These are phyloP conservation scores for Hoplostethus atlanticus DNA, from an alignment of 2,797 vertebrate species.

Conservation along the genomic window DNA sequence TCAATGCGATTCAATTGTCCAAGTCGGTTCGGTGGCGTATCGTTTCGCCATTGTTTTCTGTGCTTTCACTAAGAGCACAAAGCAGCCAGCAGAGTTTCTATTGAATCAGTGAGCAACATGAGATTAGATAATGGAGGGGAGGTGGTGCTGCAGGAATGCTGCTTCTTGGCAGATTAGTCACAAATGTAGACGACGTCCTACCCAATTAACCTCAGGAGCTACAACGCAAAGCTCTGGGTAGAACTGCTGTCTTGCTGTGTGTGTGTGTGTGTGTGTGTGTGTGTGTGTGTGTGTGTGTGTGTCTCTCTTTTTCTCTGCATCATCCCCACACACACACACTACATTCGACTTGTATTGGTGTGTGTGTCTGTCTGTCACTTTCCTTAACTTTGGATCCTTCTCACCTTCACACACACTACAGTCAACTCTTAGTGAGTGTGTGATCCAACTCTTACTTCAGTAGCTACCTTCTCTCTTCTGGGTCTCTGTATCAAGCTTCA, in stretches of 20 bases:
- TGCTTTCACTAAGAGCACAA: slow-evolving; percentile 23
- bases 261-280: background rate
- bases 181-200: slow-evolving; percentile 61
- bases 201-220: slow-evolving; percentile 67
- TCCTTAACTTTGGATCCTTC: background rate
- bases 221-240: slow-evolving; percentile 13
- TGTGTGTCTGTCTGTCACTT: background rate
- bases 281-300: background rate
- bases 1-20: slow-evolving; percentile 8
- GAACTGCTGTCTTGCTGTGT: slow-evolving; percentile 10
- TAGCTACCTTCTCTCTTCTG: background rate
- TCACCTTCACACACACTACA: background rate
- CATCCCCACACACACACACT: no score
- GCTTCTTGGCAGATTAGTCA: slow-evolving; percentile 58
- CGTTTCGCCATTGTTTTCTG: slow-evolving; percentile 44
- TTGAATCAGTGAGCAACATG: slow-evolving; percentile 58
- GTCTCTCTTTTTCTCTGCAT: slow-evolving; percentile 2
- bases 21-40: slow-evolving; percentile 15
- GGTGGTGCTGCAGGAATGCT: slow-evolving; percentile 59
- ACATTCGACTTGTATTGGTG: background rate
- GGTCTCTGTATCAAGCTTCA: background rate
- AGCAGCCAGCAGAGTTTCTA: slow-evolving; percentile 49
- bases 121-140: slow-evolving; percentile 66
- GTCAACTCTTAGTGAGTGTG: background rate
- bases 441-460: slow-evolving; percentile 3